A percentile compares a stretch with the other conserved stretches of the same genome.
These are phyloP conservation scores for Pollenia labialis DNA, from an alignment of 2,888 invertebrate species.

Conservation along the genomic window DNA sequence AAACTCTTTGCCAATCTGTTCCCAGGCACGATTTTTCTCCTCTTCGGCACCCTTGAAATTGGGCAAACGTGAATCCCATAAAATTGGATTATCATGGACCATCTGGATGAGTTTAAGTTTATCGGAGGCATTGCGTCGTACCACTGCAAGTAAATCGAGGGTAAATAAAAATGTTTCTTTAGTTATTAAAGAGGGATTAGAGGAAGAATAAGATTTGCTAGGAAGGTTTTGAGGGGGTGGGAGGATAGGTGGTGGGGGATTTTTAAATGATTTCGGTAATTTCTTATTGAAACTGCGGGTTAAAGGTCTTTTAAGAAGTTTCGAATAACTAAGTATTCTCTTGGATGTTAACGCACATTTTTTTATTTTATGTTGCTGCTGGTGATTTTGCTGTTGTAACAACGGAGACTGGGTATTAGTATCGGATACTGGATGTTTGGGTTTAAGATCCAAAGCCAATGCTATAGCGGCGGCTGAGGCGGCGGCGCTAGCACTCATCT, in stretches of 20 bases:
- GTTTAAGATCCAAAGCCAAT: conserved; percentile 80
- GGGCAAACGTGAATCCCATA: conserved; percentile 82
- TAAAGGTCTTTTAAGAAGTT: conserved; percentile 65
- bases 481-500: conserved; percentile 77
- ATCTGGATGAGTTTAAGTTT: conserved; percentile 83
- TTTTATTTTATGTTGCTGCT: conserved; percentile 77
- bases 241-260: neutral
- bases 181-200: conserved; percentile 68
- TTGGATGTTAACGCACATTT: conserved; percentile 75
- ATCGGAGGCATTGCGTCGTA: conserved; percentile 83
- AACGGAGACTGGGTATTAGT: conserved; percentile 43
- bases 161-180: conserved; percentile 77
- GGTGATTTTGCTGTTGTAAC: conserved; percentile 58
- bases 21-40: conserved; percentile 83
- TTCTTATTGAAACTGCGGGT: conserved; percentile 68
- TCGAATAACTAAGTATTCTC: conserved; percentile 61
- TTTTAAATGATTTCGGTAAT: conserved; percentile 14
- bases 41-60: conserved; percentile 83
- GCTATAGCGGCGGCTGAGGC: conserved; percentile 79
- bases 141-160: conserved; percentile 80
- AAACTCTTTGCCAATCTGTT: conserved; percentile 82
- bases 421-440: conserved; percentile 71
- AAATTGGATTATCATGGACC: conserved; percentile 83
- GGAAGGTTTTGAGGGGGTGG: conserved; percentile 1
- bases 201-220: conserved; percentile 36